phyloP scores from a whole-genome alignment of 2,113 vertebrate species.

The Todiramphus chloris region DNA sequence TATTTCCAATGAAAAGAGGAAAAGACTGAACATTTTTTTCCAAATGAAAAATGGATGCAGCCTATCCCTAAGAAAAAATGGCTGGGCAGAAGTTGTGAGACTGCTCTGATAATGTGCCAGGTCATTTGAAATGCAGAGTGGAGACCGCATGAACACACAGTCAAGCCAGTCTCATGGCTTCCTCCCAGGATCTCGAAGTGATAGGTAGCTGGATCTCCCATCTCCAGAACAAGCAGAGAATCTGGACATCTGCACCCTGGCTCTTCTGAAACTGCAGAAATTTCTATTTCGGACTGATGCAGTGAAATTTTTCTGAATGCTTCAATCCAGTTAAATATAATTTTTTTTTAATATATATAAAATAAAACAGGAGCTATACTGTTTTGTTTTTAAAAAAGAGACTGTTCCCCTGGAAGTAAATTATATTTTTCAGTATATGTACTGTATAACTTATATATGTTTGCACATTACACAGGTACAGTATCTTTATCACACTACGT shows the following conservation, averaged over 20 bases:
- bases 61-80: neutral
- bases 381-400: neutral
- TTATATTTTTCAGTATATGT: neutral
- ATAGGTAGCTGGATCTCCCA: neutral
- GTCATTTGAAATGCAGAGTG: neutral
- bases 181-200: neutral
- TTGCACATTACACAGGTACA: neutral
- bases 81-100: neutral
- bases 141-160: neutral
- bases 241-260: neutral
- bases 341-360: too few relatives aligned
- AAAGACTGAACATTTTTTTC: neutral
- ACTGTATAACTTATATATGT: neutral
- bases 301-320: neutral
- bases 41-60: neutral
- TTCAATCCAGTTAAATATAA: neutral
- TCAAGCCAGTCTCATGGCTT: neutral
- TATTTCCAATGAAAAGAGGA: neutral
- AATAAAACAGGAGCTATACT: neutral
- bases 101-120: neutral
- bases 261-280: neutral
- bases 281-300: neutral
- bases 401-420: neutral
- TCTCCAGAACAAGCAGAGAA: neutral
- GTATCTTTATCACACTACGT: neutral